Conservation (phyloP, 2,113 vertebrate genomes). For the Malurus elegans region DNA sequence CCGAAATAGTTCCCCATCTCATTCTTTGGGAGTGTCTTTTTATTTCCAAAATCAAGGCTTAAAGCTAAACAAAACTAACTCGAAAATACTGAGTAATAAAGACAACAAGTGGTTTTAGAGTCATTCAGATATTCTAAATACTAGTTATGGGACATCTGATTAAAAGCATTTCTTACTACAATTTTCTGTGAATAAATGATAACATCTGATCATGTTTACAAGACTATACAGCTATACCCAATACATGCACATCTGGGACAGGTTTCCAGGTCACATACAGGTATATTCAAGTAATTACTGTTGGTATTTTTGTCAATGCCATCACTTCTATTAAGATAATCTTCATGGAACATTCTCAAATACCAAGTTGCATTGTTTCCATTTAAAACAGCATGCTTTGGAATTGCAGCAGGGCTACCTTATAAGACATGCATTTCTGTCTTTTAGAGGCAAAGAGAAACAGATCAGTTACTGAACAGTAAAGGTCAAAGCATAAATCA, state of each 20-base stretch:
- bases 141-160: not conserved
- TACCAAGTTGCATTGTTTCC: not conserved
- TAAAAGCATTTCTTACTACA: not conserved
- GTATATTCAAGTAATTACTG: not conserved
- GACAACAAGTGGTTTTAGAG: not conserved
- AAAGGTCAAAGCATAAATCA: constrained; percentile 65
- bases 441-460: constrained; percentile 43
- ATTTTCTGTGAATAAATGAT: not conserved
- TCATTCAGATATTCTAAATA: not conserved
- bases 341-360: not conserved
- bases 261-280: not conserved
- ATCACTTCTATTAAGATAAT: not conserved
- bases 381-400: not conserved
- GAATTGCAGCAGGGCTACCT: not conserved
- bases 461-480: constrained; percentile 39
- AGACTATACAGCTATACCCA: not conserved
- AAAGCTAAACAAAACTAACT: not conserved
- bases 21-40: not conserved
- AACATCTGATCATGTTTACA: not conserved
- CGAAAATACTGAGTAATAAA: not conserved
- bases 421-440: not conserved
- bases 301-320: not conserved
- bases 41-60: not conserved
- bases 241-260: not conserved
- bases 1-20: not conserved